Conservation (phyloP, 2,797 vertebrate species). For the Vipera latastei region DNA sequence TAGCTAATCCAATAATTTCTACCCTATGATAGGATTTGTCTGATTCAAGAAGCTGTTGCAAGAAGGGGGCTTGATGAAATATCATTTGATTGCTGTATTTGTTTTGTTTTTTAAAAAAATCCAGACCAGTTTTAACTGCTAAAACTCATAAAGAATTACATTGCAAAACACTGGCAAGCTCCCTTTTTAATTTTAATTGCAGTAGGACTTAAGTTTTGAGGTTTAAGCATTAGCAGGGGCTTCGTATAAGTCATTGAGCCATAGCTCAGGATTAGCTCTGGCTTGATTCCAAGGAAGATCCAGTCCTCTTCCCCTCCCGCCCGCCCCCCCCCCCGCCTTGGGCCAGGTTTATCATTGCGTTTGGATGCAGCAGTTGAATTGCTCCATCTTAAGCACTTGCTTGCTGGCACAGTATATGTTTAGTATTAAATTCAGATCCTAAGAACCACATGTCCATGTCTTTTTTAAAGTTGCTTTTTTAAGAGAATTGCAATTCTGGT, state of each 20-base stretch:
- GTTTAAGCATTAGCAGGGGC: not conserved
- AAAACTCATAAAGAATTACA: not conserved
- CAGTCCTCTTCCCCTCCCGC: too few species aligned
- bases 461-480: slow-evolving; percentile 3
- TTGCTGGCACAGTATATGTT: not conserved
- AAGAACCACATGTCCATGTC: not conserved
- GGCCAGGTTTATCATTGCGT: not conserved
- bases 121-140: not conserved
- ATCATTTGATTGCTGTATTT: not conserved
- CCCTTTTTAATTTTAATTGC: not conserved
- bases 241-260: not conserved
- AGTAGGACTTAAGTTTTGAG: not conserved
- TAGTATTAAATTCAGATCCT: not conserved
- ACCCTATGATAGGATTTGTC: not conserved
- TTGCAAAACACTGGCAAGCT: not conserved
- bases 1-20: slow-evolving; percentile 7
- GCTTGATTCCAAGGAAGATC: not conserved
- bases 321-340: not conserved
- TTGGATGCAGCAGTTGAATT: not conserved
- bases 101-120: not conserved
- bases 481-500: slow-evolving; percentile 21
- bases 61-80: not conserved
- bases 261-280: not conserved
- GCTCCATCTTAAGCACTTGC: not conserved
- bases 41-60: not conserved